Evolutionary conservation across 2,113 vertebrate species (phyloP), one percentile per base, ranked within the genome.

Genomic region (Ifrita kowaldi): DNA sequence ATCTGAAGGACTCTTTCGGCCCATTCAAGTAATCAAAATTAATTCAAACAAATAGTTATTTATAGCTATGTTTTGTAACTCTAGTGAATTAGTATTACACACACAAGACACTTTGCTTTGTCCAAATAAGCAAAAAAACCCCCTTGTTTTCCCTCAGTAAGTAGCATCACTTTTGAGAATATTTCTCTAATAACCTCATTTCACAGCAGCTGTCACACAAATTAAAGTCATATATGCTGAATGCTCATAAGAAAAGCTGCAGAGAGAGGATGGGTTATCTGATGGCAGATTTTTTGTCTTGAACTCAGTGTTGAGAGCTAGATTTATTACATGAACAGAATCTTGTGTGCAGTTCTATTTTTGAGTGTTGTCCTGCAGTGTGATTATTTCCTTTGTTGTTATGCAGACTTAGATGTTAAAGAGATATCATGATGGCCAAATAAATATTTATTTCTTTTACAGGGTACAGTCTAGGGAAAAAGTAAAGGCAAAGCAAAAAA

Each of bases 331-430:
- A 53, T 14, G 3, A 87, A n/a, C 21, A 81, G 23, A 89, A 46
- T 50, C 1, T 46, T 37, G 39, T 81, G 23, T 89, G n/a, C 16
- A 57, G 6, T 42, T 77, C 13, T 42, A 41, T 82, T 85, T 47
- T 82, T 0, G 0, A 3, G 3, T 55, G 28, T 82, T 85, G 6
- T 65, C 22, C 62, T 90, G 32, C 13, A 88, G 15, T 1, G 2
- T 39, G 5, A 50, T 79, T 63, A 23, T 80, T 90, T 87, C 5
- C 24, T 85, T 77, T 56, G 16, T 7, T 77, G 6, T 89, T 63
- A 21, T 7, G 10, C 46, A 90, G 37, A 59, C 21, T 57, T 77
- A 37, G 57, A 68, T 23, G 10, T 14, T 39, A 73, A 52, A 65
- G 30, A 62, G 18, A 17, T 37, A 59, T 4, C 21, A 77, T 49